phyloP scores from a whole-genome alignment of 2,888 invertebrate genomes.

The Sarcophaga rosellei region DNA sequence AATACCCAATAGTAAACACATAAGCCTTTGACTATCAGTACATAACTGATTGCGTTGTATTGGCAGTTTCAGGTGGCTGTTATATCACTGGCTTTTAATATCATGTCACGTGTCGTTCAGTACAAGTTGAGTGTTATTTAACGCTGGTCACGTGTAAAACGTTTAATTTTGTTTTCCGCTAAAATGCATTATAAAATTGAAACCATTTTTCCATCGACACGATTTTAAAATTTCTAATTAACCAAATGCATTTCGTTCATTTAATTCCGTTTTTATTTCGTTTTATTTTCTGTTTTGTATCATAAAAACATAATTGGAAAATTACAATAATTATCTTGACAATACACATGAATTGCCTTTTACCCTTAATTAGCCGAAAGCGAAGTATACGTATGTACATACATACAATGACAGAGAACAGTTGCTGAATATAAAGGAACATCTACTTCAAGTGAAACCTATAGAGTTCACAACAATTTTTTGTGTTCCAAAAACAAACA shows the following conservation, averaged over 20 bases:
- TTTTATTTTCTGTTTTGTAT: constrained; percentile 11
- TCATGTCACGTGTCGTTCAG: constrained; percentile 48
- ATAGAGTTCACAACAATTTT: too few species aligned
- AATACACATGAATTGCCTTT: constrained; percentile 64
- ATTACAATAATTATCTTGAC: constrained; percentile 58
- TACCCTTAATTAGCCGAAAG: constrained; percentile 60
- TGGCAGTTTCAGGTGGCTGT: constrained; percentile 12
- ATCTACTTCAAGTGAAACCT: not conserved
- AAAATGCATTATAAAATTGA: constrained; percentile 33
- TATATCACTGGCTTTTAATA: constrained; percentile 37
- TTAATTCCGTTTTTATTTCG: not conserved
- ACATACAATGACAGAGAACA: not conserved
- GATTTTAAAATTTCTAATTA: constrained; percentile 42
- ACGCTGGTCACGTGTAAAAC: constrained; percentile 43
- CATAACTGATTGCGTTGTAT: not conserved
- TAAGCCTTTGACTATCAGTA: too few species aligned
- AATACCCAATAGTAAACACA: too few species aligned
- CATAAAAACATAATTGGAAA: constrained; percentile 48
- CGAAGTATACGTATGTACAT: not conserved
- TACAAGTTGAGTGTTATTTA: constrained; percentile 19
- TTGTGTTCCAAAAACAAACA: not conserved
- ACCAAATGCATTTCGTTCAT: not conserved
- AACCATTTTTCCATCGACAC: not conserved
- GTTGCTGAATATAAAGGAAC: not conserved
- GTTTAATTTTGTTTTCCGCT: not conserved